A percentile compares a stretch with the other conserved stretches of the same genome.
Conservation (phyloP, 2,113 vertebrate species). For the Phocoena sinus region DNA sequence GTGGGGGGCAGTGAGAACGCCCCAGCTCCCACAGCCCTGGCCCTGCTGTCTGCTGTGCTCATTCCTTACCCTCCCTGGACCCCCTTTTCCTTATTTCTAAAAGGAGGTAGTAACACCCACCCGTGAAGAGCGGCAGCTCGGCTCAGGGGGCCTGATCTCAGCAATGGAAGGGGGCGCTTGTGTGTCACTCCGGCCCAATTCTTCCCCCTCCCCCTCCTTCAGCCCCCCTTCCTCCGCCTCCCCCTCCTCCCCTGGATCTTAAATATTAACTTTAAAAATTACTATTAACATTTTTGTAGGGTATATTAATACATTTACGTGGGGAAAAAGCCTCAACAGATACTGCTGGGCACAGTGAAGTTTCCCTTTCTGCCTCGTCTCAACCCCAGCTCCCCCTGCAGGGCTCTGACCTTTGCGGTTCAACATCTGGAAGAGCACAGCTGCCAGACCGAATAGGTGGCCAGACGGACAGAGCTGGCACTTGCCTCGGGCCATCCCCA, state of each 20-base stretch:
- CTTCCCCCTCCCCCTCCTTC: neutral
- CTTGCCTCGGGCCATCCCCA: rapidly evolving
- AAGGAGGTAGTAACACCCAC: neutral
- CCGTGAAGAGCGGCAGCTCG: rapidly evolving
- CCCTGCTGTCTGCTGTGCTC: neutral
- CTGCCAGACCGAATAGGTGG: too few relatives aligned
- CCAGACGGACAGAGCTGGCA: rapidly evolving
- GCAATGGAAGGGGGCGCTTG: neutral
- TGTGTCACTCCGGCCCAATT: neutral
- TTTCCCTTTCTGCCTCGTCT: neutral
- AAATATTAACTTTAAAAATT: neutral
- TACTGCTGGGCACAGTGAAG: neutral
- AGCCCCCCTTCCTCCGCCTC: neutral
- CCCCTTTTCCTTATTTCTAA: neutral
- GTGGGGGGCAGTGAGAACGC: neutral
- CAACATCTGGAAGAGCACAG: neutral
- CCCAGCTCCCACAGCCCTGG: neutral
- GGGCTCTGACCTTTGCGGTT: neutral
- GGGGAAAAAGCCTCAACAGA: neutral
- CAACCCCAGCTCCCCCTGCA: neutral
- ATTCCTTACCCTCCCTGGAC: neutral
- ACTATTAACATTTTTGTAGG: neutral
- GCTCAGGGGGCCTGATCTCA: neutral
- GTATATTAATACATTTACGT: neutral
- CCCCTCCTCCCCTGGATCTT: neutral